phyloP scores from a whole-genome alignment of 2,888 invertebrate genomes.

The Eucriotettix oculatus region DNA sequence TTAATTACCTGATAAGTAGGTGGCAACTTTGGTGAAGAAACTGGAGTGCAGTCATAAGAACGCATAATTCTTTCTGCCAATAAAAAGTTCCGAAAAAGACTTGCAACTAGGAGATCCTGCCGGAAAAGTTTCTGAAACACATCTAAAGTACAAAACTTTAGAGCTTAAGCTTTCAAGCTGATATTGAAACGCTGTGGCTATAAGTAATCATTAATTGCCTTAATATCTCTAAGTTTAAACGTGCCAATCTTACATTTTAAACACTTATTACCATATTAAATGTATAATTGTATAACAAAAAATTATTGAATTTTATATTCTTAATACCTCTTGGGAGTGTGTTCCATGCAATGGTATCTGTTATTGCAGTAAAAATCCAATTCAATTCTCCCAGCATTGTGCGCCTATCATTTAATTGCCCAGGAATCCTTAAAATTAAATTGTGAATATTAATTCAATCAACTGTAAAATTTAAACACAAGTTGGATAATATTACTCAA shows the following conservation, averaged over 20 bases:
- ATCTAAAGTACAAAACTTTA: constrained; percentile 33
- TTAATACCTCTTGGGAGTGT: constrained; percentile 62
- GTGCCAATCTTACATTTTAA: too few relatives aligned
- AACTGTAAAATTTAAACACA: neutral
- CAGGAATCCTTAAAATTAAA: constrained; percentile 62
- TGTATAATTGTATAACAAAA: too few relatives aligned
- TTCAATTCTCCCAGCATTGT: constrained; percentile 98
- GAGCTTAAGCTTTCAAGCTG: too few relatives aligned
- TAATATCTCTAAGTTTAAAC: too few relatives aligned
- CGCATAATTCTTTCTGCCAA: constrained; percentile 91
- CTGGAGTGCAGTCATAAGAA: constrained; percentile 94
- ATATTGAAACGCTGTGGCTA: too few relatives aligned
- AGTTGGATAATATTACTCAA: neutral
- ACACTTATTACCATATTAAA: too few relatives aligned
- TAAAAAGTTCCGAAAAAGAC: constrained; percentile 90
- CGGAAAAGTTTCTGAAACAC: constrained; percentile 92
- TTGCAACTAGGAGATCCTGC: constrained; percentile 95
- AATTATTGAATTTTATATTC: too few relatives aligned
- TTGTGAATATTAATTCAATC: neutral
- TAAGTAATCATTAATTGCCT: too few relatives aligned
- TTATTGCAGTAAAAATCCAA: constrained; percentile 99
- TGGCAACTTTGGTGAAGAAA: constrained; percentile 80
- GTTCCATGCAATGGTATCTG: constrained; percentile 99
- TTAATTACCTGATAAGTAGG: constrained; percentile 58
- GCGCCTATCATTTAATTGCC: constrained; percentile 80